Percentiles rank a stretch among this genome's conserved stretches.
These are phyloP conservation scores for Brachionus calyciflorus DNA, from an alignment of 1,140 invertebrate species.

Conservation along the genomic window DNA sequence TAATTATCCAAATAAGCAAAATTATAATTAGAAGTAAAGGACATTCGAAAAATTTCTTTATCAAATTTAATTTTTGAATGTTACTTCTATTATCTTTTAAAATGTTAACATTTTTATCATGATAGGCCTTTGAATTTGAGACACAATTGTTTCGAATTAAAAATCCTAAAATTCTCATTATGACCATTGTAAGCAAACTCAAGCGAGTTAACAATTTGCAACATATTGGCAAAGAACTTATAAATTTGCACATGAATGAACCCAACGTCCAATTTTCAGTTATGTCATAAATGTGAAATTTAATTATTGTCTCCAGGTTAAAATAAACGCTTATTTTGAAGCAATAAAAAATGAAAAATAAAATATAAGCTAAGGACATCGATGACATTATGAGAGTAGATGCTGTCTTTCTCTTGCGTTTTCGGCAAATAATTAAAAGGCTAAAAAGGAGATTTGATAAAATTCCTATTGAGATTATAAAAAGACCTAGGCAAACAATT, in stretches of 20 bases:
- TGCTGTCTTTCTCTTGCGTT: constrained; percentile 7
- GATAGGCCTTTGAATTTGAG: background rate
- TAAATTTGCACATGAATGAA: constrained; percentile 37
- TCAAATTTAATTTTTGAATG: background rate
- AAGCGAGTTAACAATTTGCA: constrained; percentile 30
- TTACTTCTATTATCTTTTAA: background rate
- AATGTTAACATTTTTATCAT: background rate
- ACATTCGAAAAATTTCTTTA: constrained; percentile 18
- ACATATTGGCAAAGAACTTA: background rate
- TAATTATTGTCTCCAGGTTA: constrained; percentile 12
- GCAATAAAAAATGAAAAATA: constrained; percentile 27
- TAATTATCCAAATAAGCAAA: background rate
- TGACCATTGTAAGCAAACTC: background rate
- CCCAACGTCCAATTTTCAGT: constrained; percentile 39
- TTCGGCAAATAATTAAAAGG: constrained; percentile 24
- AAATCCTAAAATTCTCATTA: constrained; percentile 5
- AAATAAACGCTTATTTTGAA: constrained; percentile 26
- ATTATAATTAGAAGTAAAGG: constrained; percentile 5
- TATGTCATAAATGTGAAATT: constrained; percentile 45
- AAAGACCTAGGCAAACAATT: constrained; percentile 1
- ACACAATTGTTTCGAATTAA: constrained; percentile 3
- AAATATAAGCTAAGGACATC: constrained; percentile 35
- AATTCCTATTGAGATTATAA: constrained; percentile 7
- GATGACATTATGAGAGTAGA: constrained; percentile 25
- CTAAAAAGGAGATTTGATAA: constrained; percentile 32